Percentiles rank a stretch among this genome's conserved stretches.
Evolutionary conservation across 1,140 invertebrate species (phyloP).

Genomic region (Lamellibrachia luymesi): DNA sequence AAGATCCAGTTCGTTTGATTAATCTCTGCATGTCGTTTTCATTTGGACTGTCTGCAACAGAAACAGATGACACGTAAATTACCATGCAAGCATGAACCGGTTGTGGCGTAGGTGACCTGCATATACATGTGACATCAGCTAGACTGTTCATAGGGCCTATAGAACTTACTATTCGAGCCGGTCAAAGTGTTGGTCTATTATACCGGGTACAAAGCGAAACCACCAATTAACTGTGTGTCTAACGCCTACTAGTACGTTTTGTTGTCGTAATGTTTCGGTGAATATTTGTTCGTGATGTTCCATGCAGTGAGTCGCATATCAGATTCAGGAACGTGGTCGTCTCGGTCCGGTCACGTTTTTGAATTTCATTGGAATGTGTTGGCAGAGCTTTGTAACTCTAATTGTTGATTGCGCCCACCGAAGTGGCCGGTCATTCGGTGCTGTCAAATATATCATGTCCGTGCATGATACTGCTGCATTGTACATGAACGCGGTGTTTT

Average conservation of each 20-base stretch:
- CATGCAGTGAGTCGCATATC: not conserved
- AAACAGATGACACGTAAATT: not conserved
- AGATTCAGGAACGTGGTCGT: not conserved
- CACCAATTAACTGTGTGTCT: not conserved
- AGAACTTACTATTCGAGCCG: not conserved
- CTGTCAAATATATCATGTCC: not conserved
- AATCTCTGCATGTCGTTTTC: not conserved
- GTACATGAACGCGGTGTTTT: not conserved
- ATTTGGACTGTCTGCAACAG: not conserved
- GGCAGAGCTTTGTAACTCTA: not conserved
- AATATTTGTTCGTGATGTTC: not conserved
- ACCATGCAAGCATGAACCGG: not conserved
- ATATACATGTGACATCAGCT: not conserved
- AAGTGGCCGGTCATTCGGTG: not conserved
- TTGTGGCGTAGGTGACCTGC: not conserved
- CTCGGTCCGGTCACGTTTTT: not conserved
- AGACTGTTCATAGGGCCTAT: not conserved
- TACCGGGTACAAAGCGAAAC: not conserved
- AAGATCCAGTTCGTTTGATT: not conserved
- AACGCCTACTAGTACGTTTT: not conserved
- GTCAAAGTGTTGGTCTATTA: not conserved
- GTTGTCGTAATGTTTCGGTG: not conserved
- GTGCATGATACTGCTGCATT: not conserved
- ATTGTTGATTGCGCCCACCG: not conserved
- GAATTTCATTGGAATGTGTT: not conserved